Evolutionary conservation across 2,113 vertebrate species (phyloP).

Genomic region (Bambusicola thoracicus): DNA sequence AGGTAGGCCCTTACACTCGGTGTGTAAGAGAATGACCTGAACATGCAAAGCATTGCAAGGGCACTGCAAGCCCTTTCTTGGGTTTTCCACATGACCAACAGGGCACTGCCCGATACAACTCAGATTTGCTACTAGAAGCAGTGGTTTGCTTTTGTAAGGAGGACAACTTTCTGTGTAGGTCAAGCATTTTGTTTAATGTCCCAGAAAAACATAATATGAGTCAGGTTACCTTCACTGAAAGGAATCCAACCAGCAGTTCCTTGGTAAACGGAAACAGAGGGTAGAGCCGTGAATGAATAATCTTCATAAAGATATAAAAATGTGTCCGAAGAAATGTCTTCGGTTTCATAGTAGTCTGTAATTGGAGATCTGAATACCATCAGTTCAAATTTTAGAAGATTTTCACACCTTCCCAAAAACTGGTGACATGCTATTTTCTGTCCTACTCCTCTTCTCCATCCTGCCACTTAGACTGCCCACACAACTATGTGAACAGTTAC

Average conservation of each 20-base stretch:
- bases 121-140: background rate
- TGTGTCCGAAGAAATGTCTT: background rate
- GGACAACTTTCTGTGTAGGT: background rate
- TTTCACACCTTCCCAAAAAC: background rate
- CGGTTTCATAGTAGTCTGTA: background rate
- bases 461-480: background rate
- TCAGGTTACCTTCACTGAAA: background rate
- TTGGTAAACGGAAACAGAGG: background rate
- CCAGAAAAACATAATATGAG: fast-evolving
- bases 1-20: fast-evolving
- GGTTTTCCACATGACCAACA: background rate
- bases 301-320: background rate
- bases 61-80: background rate
- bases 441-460: background rate
- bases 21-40: fast-evolving
- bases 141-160: background rate
- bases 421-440: background rate
- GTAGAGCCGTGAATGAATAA: background rate
- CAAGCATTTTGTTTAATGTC: background rate
- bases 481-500: background rate
- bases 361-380: background rate
- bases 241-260: background rate
- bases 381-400: background rate
- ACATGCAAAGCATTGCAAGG: fast-evolving
- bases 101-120: too few species aligned